These are phyloP conservation scores for Prolemur simus DNA, from an alignment of 2,113 vertebrate species.

Conservation along the genomic window DNA sequence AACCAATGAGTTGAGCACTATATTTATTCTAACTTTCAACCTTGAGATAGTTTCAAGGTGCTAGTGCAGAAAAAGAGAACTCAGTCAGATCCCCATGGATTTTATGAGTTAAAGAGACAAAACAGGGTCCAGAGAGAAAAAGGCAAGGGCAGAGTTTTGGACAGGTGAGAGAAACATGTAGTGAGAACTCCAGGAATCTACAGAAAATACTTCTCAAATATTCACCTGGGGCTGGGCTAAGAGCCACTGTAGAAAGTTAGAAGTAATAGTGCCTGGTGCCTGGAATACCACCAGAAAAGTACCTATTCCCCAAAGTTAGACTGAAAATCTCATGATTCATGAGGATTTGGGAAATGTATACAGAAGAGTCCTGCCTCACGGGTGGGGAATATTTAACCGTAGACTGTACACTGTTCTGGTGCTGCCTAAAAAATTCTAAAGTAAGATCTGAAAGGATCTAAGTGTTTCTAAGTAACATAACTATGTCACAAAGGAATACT, in stretches of 20 bases:
- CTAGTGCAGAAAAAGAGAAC: background rate
- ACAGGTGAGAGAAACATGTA: background rate
- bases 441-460: background rate
- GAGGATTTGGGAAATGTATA: background rate
- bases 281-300: background rate
- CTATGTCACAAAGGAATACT: background rate
- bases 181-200: too few relatives aligned
- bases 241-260: background rate
- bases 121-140: background rate
- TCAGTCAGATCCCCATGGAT: background rate
- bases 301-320: background rate
- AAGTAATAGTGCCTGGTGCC: background rate
- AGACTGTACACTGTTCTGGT: background rate
- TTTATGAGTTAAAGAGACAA: background rate
- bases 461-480: background rate
- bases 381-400: background rate
- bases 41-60: background rate
- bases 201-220: background rate
- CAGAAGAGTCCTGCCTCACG: background rate
- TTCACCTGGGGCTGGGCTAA: background rate
- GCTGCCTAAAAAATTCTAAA: background rate
- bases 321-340: background rate
- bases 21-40: background rate
- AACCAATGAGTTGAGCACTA: background rate
- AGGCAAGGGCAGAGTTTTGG: background rate